phyloP scores from a whole-genome alignment of 2,113 vertebrate species.

The Gracilinanus agilis region DNA sequence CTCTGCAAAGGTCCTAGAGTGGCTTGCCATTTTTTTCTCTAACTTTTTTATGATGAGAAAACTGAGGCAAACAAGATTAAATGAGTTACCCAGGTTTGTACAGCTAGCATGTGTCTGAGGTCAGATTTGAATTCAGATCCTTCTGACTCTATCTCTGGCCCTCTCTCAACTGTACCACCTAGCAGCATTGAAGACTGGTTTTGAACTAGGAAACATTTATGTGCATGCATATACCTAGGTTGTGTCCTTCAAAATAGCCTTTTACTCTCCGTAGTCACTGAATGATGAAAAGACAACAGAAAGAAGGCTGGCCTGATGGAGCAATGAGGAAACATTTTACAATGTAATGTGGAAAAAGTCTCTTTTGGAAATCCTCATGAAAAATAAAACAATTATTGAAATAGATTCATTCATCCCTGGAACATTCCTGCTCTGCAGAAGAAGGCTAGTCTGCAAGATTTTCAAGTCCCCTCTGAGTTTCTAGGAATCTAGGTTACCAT shows the following conservation, averaged over 20 bases:
- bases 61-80: too few relatives aligned
- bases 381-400: neutral
- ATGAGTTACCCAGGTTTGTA: too few relatives aligned
- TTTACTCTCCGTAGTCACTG: neutral
- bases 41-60: too few relatives aligned
- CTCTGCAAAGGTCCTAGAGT: too few relatives aligned
- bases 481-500: neutral
- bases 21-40: too few relatives aligned
- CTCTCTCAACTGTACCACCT: too few relatives aligned
- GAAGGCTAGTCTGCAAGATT: neutral
- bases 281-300: neutral
- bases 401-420: neutral
- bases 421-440: neutral
- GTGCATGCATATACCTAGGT: neutral
- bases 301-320: neutral
- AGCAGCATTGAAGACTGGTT: neutral
- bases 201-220: neutral
- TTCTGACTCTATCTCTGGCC: too few relatives aligned
- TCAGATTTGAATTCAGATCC: too few relatives aligned
- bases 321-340: neutral
- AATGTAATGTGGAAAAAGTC: neutral
- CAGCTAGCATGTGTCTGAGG: too few relatives aligned
- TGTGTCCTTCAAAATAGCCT: neutral
- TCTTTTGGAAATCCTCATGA: neutral
- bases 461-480: neutral